Base-by-base conservation (phyloP, 2,113 vertebrate species). In the Osmerus mordax region DNA sequence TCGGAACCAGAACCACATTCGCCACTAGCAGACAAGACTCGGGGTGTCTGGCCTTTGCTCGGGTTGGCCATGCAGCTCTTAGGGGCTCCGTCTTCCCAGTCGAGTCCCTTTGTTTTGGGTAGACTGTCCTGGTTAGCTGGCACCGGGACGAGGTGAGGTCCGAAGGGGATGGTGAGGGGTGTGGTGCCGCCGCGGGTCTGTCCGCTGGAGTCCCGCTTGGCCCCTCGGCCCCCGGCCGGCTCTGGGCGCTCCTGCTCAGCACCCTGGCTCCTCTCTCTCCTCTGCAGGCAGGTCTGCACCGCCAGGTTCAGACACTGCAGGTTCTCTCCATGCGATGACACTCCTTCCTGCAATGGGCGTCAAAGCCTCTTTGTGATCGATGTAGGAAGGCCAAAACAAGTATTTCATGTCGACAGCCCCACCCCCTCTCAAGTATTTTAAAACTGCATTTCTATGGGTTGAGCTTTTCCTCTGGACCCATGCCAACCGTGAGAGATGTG, bases 271-370 rank as follows among this genome's bases (percentile, higher is more conserved):
- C 15, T 25, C 64, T 74, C 75, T 64, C 32, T 59, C 76, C 83
- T 89, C 14, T 78, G 73, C 55, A 90, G 66, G 61, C 89, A 92
- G 0, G 91, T 88, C 75, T 76, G 83, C 66, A 96, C 70, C 0
- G 97, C 95, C 77, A 93, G 81, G 81, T 94, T 97, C 83, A 99
- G 72, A 70, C 94, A 95, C 70, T 70, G 86, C 85, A 97, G 93
- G 83, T 98, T 98, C 71, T 93, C 90, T 72, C 93, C 89, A 74
- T 97, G 94, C 61, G 94, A 93, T 4, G 89, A 84, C 72, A 90
- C 90, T 67, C 90, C 92, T 52, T 85, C 93, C 97, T 99, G 87
- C 18, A 28, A 47, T 12, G 7, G 41, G 41, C 7, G 41, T 47
- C 41, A 47, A 47, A 47, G 41, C 41, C 41, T 11, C 41, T 6